Evolutionary conservation across 2,888 invertebrate genomes (phyloP).

Genomic region (Nemapogon koenigi): DNA sequence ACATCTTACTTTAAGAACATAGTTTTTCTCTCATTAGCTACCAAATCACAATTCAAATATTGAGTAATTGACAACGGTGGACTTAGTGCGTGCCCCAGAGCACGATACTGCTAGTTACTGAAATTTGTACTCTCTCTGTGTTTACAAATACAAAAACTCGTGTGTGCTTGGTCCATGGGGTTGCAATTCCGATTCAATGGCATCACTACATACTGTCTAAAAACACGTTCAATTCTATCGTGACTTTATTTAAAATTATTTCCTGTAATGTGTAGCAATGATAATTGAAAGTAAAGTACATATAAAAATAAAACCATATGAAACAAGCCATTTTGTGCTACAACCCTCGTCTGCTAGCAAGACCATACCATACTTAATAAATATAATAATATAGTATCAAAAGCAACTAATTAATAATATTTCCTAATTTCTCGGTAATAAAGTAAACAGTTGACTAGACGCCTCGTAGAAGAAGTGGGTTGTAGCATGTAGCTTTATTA

Average conservation of each 20-base stretch:
- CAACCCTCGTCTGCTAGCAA: constrained; percentile 1
- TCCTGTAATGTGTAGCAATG: no score
- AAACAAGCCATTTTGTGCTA: no score
- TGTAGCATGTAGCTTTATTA: not conserved
- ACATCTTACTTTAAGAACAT: constrained; percentile 58
- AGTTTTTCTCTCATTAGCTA: constrained; percentile 64
- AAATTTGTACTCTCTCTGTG: constrained; percentile 62
- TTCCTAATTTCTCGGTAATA: not conserved
- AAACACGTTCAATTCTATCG: no score
- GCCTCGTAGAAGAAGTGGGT: not conserved
- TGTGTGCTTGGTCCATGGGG: constrained; percentile 60
- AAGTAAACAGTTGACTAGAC: constrained; percentile 7
- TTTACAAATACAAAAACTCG: no score
- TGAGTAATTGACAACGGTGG: constrained; percentile 65
- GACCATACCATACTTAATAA: not conserved
- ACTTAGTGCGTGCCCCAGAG: constrained; percentile 59
- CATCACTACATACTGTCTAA: no score
- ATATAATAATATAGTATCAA: constrained; percentile 3
- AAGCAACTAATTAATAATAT: constrained; percentile 5
- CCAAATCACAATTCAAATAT: constrained; percentile 65
- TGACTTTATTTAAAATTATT: no score
- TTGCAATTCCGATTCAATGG: constrained; percentile 34
- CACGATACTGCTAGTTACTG: constrained; percentile 57
- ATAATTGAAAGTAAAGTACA: no score
- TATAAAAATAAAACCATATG: no score